Conservation (phyloP, 1,140 invertebrate species). For the Drosophila grimshawi region DNA sequence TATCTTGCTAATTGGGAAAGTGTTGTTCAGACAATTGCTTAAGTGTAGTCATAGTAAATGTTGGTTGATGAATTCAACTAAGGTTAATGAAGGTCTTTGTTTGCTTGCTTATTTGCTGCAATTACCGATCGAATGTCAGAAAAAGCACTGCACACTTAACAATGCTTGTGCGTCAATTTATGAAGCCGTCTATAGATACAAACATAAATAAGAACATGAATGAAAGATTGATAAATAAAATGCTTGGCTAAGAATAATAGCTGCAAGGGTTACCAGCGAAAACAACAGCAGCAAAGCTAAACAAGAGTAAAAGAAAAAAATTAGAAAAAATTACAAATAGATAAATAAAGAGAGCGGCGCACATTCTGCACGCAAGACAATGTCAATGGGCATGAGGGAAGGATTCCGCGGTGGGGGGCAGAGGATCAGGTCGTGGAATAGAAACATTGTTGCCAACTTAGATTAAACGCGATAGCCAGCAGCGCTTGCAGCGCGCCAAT, state of each 20-base stretch:
- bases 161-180: constrained; percentile 24
- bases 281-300: constrained; percentile 9
- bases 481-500: constrained; percentile 60
- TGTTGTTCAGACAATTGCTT: too few species aligned
- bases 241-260: constrained; percentile 49
- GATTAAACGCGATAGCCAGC: constrained; percentile 71
- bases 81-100: background rate
- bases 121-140: constrained; percentile 14
- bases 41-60: background rate
- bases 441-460: constrained; percentile 70
- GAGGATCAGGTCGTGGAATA: constrained; percentile 1
- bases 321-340: constrained; percentile 37
- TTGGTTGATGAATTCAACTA: background rate
- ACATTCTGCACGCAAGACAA: constrained; percentile 38
- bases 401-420: background rate
- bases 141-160: constrained; percentile 13
- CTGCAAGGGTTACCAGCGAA: constrained; percentile 31
- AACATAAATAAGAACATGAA: constrained; percentile 36
- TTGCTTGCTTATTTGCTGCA: background rate
- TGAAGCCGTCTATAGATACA: constrained; percentile 13
- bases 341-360: constrained; percentile 42
- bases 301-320: constrained; percentile 12
- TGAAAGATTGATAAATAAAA: constrained; percentile 54
- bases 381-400: background rate
- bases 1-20: too few species aligned